Percentiles rank a stretch among this genome's conserved stretches.
Conservation (phyloP, 2,113 vertebrate species). For the Stercorarius parasiticus region DNA sequence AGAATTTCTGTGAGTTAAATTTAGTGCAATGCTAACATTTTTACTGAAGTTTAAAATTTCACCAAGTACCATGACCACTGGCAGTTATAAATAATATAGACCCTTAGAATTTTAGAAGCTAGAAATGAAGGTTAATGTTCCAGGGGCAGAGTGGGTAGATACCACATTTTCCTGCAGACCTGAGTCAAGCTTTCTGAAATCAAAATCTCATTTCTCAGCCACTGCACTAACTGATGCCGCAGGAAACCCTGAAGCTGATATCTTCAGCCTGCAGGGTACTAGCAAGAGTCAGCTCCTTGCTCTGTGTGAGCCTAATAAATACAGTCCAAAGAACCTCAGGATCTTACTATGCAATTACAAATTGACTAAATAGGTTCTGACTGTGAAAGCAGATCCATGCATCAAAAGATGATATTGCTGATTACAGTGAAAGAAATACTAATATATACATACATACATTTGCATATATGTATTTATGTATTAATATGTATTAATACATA, state of each 20-base stretch:
- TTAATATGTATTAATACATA: background rate
- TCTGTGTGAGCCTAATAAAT: slow-evolving; percentile 66
- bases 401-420: background rate
- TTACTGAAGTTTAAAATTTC: slow-evolving; percentile 14
- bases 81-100: background rate
- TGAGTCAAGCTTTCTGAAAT: slow-evolving; percentile 42
- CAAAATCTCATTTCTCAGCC: slow-evolving; percentile 63
- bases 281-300: slow-evolving; percentile 40
- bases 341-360: slow-evolving; percentile 25
- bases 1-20: background rate
- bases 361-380: slow-evolving; percentile 10
- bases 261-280: slow-evolving; percentile 58
- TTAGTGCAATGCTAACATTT: background rate
- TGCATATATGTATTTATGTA: background rate
- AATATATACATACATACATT: background rate
- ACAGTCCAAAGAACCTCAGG: slow-evolving; percentile 46
- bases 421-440: background rate
- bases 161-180: slow-evolving; percentile 23
- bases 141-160: background rate
- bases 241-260: slow-evolving; percentile 65
- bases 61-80: background rate
- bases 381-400: background rate
- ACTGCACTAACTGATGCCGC: slow-evolving; percentile 27
- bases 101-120: background rate
- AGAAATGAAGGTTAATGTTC: slow-evolving; percentile 44